A percentile compares a stretch with the other conserved stretches of the same genome.
phyloP scores from a whole-genome alignment of 64 coral and sea anemone species.

The Pocillopora damicornis region DNA sequence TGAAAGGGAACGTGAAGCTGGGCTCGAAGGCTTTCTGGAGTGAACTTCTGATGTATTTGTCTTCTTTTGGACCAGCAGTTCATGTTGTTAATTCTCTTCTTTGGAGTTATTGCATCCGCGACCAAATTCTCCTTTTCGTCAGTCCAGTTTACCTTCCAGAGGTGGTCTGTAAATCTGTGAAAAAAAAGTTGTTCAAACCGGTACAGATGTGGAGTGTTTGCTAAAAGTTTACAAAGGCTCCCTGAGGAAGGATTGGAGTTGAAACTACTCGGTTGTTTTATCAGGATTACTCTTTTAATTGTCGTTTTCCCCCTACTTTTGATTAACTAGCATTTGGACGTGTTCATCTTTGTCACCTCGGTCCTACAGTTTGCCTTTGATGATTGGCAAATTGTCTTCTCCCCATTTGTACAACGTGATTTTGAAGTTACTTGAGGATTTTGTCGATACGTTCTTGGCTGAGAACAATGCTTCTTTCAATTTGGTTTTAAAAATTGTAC shows the following conservation, averaged over 20 bases:
- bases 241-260: not conserved
- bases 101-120: not conserved
- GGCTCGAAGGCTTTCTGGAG: not conserved
- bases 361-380: too few relatives aligned
- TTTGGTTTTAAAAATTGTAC: too few relatives aligned
- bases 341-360: not conserved
- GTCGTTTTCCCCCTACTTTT: not conserved
- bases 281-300: not conserved
- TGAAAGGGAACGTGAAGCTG: constrained; percentile 7
- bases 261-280: not conserved
- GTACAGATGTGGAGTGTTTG: too few relatives aligned
- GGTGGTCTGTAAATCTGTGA: not conserved
- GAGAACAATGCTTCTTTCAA: too few relatives aligned
- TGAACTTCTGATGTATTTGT: not conserved
- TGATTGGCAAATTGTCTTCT: too few relatives aligned
- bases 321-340: not conserved
- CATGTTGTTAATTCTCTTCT: not conserved
- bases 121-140: too few relatives aligned
- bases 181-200: not conserved
- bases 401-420: too few relatives aligned
- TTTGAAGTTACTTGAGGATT: not conserved
- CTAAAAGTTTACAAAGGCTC: too few relatives aligned
- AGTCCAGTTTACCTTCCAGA: not conserved
- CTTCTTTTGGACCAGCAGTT: not conserved
- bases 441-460: too few relatives aligned